A percentile compares a stretch with the other conserved stretches of the same genome.
Evolutionary conservation across 2,797 vertebrate species (phyloP).

Genomic region (Schizothorax lantsangensis): DNA sequence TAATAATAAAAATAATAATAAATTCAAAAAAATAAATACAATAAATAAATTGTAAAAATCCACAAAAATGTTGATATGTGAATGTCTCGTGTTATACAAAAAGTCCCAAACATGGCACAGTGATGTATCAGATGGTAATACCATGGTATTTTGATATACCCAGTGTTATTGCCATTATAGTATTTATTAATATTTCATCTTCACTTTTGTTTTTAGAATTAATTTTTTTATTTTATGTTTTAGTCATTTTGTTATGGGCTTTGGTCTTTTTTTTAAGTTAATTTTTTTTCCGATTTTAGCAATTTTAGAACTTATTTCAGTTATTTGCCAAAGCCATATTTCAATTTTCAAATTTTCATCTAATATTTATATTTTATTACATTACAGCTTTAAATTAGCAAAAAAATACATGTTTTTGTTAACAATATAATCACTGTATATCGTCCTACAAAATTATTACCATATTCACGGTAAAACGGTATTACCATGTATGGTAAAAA

Average conservation of each 20-base stretch:
- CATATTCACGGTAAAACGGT: neutral
- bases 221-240: neutral
- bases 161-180: neutral
- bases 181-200: neutral
- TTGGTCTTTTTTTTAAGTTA: too few relatives aligned
- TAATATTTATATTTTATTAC: too few relatives aligned
- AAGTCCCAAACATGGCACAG: neutral
- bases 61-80: neutral
- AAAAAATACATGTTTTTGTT: too few relatives aligned
- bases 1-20: neutral
- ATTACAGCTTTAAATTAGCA: too few relatives aligned
- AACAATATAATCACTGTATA: too few relatives aligned
- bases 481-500: too few relatives aligned
- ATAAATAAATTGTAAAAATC: neutral
- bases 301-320: neutral
- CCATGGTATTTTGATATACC: neutral
- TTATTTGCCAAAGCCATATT: neutral
- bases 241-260: neutral
- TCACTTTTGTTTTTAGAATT: neutral
- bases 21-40: neutral
- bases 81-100: too few relatives aligned
- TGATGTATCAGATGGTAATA: neutral
- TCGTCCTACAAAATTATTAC: neutral
- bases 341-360: too few relatives aligned
- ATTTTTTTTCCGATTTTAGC: too few relatives aligned